A percentile compares a stretch with the other conserved stretches of the same genome.
Evolutionary conservation across 2,113 vertebrate genomes (phyloP).

Genomic region (Galemys pyrenaicus): DNA sequence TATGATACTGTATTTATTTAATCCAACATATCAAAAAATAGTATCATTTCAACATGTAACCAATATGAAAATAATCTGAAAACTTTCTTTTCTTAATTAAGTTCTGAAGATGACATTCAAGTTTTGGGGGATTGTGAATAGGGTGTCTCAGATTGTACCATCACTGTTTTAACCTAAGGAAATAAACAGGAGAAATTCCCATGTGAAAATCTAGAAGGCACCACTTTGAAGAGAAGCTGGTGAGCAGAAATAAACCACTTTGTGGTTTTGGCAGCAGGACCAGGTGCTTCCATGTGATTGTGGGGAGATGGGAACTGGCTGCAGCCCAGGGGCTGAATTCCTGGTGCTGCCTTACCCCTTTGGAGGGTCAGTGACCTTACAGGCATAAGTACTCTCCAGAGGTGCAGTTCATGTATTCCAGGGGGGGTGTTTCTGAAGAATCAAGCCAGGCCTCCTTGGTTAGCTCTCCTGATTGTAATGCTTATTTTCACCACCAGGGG

Average conservation of each 20-base stretch:
- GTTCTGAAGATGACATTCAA: neutral
- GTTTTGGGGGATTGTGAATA: neutral
- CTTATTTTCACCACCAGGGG: neutral
- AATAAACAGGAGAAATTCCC: slow-evolving; percentile 16
- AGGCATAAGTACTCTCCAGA: neutral
- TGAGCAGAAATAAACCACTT: neutral
- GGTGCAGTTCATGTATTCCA: neutral
- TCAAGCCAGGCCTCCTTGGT: neutral
- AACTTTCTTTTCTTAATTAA: no score
- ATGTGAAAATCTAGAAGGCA: neutral
- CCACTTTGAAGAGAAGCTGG: neutral
- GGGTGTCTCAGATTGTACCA: neutral
- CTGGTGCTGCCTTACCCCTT: neutral
- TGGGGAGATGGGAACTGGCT: neutral
- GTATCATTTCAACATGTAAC: no score
- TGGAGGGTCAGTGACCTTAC: neutral
- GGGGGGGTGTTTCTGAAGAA: neutral
- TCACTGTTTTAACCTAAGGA: neutral
- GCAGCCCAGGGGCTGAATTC: neutral
- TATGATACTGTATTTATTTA: no score
- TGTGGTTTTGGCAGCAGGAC: neutral
- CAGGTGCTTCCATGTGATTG: neutral
- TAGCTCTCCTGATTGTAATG: neutral
- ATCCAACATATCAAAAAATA: no score
- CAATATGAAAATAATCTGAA: no score